A percentile compares a stretch with the other conserved stretches of the same genome.
phyloP scores from a whole-genome alignment of 2,888 invertebrate genomes.

The Xylota sylvarum region DNA sequence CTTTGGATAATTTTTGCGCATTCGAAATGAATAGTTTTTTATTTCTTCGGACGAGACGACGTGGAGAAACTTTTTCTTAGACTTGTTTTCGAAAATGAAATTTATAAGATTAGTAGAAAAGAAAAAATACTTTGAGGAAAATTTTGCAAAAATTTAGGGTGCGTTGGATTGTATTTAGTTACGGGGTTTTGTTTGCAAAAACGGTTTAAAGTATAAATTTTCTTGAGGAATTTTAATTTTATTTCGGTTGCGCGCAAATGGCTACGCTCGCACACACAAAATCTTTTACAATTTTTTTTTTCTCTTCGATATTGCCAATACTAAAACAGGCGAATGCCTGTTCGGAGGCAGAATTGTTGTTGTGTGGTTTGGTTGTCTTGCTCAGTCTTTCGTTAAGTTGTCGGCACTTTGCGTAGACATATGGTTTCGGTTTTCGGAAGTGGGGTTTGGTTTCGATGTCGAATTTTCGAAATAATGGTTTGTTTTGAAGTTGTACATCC shows the following conservation, averaged over 20 bases:
- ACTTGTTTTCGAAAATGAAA: conserved; percentile 40
- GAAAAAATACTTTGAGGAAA: conserved; percentile 44
- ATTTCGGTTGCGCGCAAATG: conserved; percentile 72
- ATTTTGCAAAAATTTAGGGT: conserved; percentile 38
- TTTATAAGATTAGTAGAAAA: conserved; percentile 20
- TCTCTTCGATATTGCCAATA: conserved; percentile 20
- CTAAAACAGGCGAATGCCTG: too few relatives aligned
- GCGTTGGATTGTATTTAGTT: conserved; percentile 37
- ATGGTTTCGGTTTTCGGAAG: conserved; percentile 54
- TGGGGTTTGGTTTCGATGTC: conserved; percentile 44
- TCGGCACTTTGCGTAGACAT: conserved; percentile 74
- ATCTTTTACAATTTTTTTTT: conserved; percentile 66
- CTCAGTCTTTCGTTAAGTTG: conserved; percentile 69
- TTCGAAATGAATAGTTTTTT: conserved; percentile 66
- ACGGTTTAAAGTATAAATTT: conserved; percentile 28
- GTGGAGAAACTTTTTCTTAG: conserved; percentile 68
- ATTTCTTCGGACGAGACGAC: conserved; percentile 42
- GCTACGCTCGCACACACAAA: conserved; percentile 75
- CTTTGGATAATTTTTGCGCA: conserved; percentile 71
- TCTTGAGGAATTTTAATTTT: conserved; percentile 43
- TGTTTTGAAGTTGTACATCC: conserved; percentile 46
- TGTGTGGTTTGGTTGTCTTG: conserved; percentile 55
- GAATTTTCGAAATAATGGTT: conserved; percentile 45
- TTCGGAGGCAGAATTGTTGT: conserved; percentile 39
- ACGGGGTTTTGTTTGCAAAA: conserved; percentile 26